A percentile compares a stretch with the other conserved stretches of the same genome.
phyloP scores from a whole-genome alignment of 2,113 vertebrate species.

The Bujurquina vittata region DNA sequence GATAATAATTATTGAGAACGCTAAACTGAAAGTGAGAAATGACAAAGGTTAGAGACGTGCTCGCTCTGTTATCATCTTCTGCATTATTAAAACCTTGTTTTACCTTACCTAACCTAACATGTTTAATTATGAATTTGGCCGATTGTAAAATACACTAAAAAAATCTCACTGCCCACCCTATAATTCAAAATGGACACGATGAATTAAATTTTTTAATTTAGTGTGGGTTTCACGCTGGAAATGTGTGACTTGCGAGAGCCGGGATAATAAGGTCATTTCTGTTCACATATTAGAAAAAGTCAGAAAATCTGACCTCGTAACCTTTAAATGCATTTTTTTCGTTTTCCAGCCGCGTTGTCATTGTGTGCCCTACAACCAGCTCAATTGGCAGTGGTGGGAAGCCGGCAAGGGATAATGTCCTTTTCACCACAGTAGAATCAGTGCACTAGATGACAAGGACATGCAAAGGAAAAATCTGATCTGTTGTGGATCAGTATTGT shows the following conservation, averaged over 20 bases:
- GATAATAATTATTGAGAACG: slow-evolving; percentile 13
- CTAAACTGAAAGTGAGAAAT: slow-evolving; percentile 18
- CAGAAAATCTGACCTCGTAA: not conserved
- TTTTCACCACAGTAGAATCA: not conserved
- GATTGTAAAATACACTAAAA: not conserved
- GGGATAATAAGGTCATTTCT: not conserved
- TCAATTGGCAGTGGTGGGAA: not conserved
- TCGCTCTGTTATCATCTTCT: slow-evolving; percentile 8
- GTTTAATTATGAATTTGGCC: slow-evolving; percentile 10
- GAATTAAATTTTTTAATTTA: not conserved
- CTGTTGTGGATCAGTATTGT: not conserved
- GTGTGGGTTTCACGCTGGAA: not conserved
- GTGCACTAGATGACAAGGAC: not conserved
- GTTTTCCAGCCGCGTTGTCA: not conserved
- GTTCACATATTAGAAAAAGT: slow-evolving; percentile 19
- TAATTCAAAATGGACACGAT: slow-evolving; percentile 2
- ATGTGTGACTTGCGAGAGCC: not conserved
- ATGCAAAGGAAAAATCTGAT: slow-evolving; percentile 3
- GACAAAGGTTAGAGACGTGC: not conserved
- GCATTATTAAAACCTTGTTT: slow-evolving; percentile 1
- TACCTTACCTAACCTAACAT: not conserved
- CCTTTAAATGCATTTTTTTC: not conserved
- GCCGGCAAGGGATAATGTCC: slow-evolving; percentile 9
- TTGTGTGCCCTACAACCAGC: not conserved
- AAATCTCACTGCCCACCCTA: not conserved